Evolutionary conservation across 2,113 vertebrate species (phyloP), one percentile per base, ranked within the genome.

Genomic region (Petroica traversi): DNA sequence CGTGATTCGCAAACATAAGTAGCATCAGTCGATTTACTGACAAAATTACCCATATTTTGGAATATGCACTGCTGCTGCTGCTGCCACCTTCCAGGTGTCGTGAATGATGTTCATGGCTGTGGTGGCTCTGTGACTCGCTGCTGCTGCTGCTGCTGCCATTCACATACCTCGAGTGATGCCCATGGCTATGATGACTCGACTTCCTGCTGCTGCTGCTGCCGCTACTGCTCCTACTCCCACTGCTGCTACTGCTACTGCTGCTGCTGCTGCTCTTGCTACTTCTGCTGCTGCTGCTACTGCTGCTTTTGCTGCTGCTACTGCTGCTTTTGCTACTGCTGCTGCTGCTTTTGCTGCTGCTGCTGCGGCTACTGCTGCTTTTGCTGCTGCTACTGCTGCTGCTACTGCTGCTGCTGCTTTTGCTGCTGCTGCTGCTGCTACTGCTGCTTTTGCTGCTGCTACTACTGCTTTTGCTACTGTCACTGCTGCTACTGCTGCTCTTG

Each of bases 381-480:
- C 57, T 74, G 1, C 68, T 43, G 0, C 12, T 71, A 2, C 54
- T 81, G 0, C 49, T 41, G 0, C 9, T 63, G 0, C 11, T 45
- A 0, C 81, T 75, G 2, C 25, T 52, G 0, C 63, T 77, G 0
- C 51, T 52, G 0, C 40, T 75, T 0, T 23, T 69, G 0, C 45
- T 57, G 0, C n/a, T 85, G 0, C 12, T 63, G 0, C 14, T 46
- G 0, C 23, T 68, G 0, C 20, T 75, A 0, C 22, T 45, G 0
- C 17, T 68, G 0, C 22, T 59, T 0, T 26, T 59, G 0, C 33
- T 40, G 0, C 26, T 71, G 0, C 45, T 82, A 0, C 28, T 71
- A 0, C 16, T 86, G 0, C 57, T 88, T 0, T 11, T 67, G 0
- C 3, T 12, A 0, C 36, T 89, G 0, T 20, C 59, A 0, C 20